These are phyloP conservation scores for Tetragnatha versicolor DNA, from an alignment of 1,140 invertebrate genomes.

Conservation along the genomic window DNA sequence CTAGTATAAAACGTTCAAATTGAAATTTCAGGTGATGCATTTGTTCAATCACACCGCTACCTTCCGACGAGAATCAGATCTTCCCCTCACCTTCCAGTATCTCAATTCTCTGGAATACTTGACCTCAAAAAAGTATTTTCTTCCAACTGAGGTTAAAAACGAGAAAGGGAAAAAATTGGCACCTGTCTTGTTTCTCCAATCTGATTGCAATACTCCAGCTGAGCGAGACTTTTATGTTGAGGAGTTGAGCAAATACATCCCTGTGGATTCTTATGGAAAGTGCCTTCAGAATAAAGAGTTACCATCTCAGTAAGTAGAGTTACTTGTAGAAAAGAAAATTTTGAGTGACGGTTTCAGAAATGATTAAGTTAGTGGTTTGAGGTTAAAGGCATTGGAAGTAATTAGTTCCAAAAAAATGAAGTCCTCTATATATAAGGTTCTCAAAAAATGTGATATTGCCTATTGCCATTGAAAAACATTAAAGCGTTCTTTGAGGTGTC, in stretches of 20 bases:
- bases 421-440: no score
- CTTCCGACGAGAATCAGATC: slow-evolving; percentile 77
- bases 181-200: slow-evolving; percentile 75
- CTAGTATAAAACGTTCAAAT: no score
- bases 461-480: no score
- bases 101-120: slow-evolving; percentile 26
- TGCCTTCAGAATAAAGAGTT: slow-evolving; percentile 78
- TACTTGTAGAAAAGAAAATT: neutral
- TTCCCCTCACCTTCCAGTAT: slow-evolving; percentile 75
- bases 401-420: no score
- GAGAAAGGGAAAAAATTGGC: slow-evolving; percentile 67
- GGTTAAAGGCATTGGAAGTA: no score
- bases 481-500: no score
- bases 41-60: slow-evolving; percentile 83
- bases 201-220: slow-evolving; percentile 65
- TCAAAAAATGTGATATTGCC: no score
- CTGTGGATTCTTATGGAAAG: slow-evolving; percentile 76
- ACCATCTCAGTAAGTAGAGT: slow-evolving; percentile 62
- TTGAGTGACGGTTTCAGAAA: no score
- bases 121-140: slow-evolving; percentile 65
- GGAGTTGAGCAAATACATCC: slow-evolving; percentile 77
- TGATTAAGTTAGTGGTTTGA: no score
- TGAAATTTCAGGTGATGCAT: slow-evolving; percentile 64
- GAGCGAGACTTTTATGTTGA: slow-evolving; percentile 78
- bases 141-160: slow-evolving; percentile 70